Conservation (phyloP, 2,797 vertebrate species). For the Brachyalestes nurse region DNA sequence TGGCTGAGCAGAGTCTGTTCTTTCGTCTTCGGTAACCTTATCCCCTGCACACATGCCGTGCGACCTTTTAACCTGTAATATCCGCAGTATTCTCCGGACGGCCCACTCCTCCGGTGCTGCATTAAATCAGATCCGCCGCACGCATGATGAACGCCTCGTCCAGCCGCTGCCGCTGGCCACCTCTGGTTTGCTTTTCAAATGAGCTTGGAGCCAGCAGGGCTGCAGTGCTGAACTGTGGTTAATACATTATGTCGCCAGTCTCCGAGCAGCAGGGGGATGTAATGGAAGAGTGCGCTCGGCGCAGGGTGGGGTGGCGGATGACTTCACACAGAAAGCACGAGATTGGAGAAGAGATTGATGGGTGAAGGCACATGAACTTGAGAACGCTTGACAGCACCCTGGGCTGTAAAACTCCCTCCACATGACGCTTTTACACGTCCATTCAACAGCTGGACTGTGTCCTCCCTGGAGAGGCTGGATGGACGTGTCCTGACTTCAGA, state of each 20-base stretch:
- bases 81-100: slow-evolving; percentile 69
- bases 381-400: neutral
- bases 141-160: slow-evolving; percentile 53
- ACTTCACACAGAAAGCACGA: slow-evolving; percentile 51
- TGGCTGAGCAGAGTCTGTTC: slow-evolving; percentile 1
- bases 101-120: slow-evolving; percentile 47
- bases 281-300: slow-evolving; percentile 22
- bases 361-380: slow-evolving; percentile 3
- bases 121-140: slow-evolving; percentile 74
- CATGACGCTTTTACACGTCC: neutral
- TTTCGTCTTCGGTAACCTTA: slow-evolving; percentile 44
- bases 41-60: slow-evolving; percentile 68
- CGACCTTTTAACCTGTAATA: slow-evolving; percentile 73
- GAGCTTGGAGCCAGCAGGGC: slow-evolving; percentile 50
- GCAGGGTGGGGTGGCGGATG: slow-evolving; percentile 23
- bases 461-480: neutral
- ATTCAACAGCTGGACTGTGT: slow-evolving; percentile 13
- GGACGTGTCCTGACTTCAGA: neutral
- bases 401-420: neutral
- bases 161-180: slow-evolving; percentile 57
- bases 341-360: slow-evolving; percentile 12
- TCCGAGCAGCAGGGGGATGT: slow-evolving; percentile 11
- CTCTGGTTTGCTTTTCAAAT: slow-evolving; percentile 63
- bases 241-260: slow-evolving; percentile 39
- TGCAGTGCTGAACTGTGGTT: slow-evolving; percentile 43